These are phyloP conservation scores for Panthera leo DNA, from an alignment of 2,113 vertebrate species.

Conservation along the genomic window DNA sequence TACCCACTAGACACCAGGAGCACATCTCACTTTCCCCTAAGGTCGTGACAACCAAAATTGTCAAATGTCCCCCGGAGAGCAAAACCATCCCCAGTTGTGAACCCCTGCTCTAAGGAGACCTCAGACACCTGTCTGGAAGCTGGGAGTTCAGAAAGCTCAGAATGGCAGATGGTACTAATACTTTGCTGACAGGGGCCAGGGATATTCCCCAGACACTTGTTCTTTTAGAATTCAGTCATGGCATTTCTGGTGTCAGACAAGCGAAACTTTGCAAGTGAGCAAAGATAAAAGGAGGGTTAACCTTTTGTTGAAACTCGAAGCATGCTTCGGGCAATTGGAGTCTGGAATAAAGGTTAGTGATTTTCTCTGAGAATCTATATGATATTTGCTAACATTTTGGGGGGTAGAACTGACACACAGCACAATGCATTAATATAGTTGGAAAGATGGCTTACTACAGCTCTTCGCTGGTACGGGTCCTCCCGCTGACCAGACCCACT, in stretches of 20 bases:
- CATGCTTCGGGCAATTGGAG: background rate
- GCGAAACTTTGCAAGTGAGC: background rate
- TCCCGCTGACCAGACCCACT: background rate
- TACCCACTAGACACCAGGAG: background rate
- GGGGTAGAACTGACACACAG: background rate
- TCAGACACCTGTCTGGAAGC: background rate
- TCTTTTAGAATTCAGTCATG: background rate
- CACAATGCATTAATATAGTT: fast-evolving
- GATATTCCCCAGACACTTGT: background rate
- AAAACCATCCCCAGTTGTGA: background rate
- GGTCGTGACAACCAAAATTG: background rate
- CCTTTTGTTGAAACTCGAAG: conserved; percentile 28
- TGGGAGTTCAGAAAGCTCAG: background rate
- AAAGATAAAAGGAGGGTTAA: conserved; percentile 16
- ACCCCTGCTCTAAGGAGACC: background rate
- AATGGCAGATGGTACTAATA: background rate
- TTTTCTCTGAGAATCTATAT: background rate
- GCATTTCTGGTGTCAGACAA: conserved; percentile 15
- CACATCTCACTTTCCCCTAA: background rate
- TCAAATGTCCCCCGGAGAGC: background rate
- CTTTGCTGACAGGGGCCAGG: background rate
- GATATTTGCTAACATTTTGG: background rate
- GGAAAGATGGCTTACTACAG: background rate
- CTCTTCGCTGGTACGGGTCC: background rate
- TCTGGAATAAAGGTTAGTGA: background rate